A percentile compares a stretch with the other conserved stretches of the same genome.
Evolutionary conservation across 2,888 invertebrate genomes (phyloP).

Genomic region (Hipparchia sbordonii): DNA sequence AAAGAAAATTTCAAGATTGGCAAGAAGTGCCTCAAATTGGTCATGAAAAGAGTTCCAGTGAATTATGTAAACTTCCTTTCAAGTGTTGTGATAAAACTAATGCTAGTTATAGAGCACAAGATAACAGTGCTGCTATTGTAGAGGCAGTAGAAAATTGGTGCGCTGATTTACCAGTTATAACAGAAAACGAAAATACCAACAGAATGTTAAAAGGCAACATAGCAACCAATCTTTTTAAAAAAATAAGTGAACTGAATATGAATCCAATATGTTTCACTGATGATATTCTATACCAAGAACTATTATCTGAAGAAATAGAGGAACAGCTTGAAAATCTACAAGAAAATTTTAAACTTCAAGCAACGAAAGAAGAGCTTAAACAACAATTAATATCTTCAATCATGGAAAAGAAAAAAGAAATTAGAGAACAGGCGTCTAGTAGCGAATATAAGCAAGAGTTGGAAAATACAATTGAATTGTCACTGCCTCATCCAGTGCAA

Average conservation of each 20-base stretch:
- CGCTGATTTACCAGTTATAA: conserved; percentile 52
- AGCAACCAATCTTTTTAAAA: conserved; percentile 56
- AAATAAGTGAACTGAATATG: conserved; percentile 55
- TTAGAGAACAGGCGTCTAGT: conserved; percentile 53
- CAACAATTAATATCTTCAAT: conserved; percentile 50
- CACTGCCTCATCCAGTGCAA: conserved; percentile 52
- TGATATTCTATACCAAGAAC: conserved; percentile 51
- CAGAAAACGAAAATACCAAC: conserved; percentile 25
- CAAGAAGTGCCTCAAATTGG: neutral
- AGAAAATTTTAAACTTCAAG: conserved; percentile 40
- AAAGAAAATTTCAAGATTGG: conserved; percentile 18
- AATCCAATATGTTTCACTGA: conserved; percentile 54
- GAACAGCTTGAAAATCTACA: conserved; percentile 51
- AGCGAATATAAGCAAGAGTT: conserved; percentile 57
- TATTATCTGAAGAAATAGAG: conserved; percentile 56
- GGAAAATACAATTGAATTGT: conserved; percentile 55
- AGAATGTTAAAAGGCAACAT: conserved; percentile 49
- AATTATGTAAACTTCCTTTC: conserved; percentile 23
- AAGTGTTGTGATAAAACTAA: conserved; percentile 30
- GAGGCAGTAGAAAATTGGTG: conserved; percentile 63
- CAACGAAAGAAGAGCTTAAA: conserved; percentile 48
- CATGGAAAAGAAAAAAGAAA: conserved; percentile 49
- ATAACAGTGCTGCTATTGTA: conserved; percentile 43
- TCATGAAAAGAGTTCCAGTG: neutral
- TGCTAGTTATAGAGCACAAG: neutral